Evolutionary conservation across 2,113 vertebrate genomes (phyloP).

Genomic region (Ammodytes marinus): DNA sequence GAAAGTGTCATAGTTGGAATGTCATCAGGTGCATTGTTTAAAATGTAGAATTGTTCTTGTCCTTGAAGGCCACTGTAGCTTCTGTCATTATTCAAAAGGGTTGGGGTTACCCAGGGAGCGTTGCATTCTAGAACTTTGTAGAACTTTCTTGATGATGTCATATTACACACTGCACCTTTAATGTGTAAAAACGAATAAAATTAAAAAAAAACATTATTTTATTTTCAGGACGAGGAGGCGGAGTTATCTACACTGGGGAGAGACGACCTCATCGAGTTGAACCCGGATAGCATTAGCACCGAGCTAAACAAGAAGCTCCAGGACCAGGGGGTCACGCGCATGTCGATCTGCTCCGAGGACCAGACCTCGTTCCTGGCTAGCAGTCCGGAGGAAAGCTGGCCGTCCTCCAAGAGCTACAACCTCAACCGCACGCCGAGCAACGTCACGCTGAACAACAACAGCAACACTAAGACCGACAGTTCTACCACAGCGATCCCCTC

Average conservation of each 20-base stretch:
- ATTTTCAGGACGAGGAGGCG: slow-evolving; percentile 90
- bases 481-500: slow-evolving; percentile 69
- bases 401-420: slow-evolving; percentile 89
- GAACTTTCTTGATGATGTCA: too few species aligned
- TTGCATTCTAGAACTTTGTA: too few species aligned
- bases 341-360: slow-evolving; percentile 99
- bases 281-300: slow-evolving; percentile 81
- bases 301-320: slow-evolving; percentile 84
- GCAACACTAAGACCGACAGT: slow-evolving; percentile 80
- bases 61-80: too few species aligned
- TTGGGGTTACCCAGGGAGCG: too few species aligned
- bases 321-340: slow-evolving; percentile 90
- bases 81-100: too few species aligned
- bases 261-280: slow-evolving; percentile 89
- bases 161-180: too few species aligned
- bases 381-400: slow-evolving; percentile 96
- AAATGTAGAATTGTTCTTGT: too few species aligned
- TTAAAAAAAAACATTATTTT: too few species aligned
- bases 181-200: too few species aligned
- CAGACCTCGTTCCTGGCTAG: slow-evolving; percentile 95
- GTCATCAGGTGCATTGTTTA: too few species aligned
- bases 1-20: too few species aligned
- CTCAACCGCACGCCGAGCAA: slow-evolving; percentile 93
- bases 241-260: slow-evolving; percentile 87
- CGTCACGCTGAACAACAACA: slow-evolving; percentile 95